Base-by-base conservation (phyloP, 1,140 invertebrate genomes). In the Hycleus cichorii region DNA sequence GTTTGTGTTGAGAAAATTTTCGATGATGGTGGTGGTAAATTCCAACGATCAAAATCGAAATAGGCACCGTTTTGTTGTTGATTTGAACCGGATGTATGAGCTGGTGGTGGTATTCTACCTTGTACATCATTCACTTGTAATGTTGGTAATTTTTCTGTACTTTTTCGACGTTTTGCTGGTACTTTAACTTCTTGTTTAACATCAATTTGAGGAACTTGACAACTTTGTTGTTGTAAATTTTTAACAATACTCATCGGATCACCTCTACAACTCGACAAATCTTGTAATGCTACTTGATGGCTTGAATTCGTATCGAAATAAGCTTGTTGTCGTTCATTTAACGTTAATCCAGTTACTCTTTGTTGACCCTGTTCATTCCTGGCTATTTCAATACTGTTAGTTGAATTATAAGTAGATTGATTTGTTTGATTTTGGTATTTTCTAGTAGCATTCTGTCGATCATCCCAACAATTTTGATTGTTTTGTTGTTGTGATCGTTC, bases 181-280 rank as follows among this genome's bases (percentile, higher is more conserved):
- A 64, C 58, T 54, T 70, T 76, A 68, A 76, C 75, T 60, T 72
- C 74, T 18, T 74, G 67, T 69, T 81, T 81, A 44, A 75, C 67
- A 69, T 81, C 72, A 2, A 57, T 47, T 52, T 69, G 70, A 11
- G 76, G 75, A 49, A 72, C 72, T 67, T 82, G 81, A 73, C 83
- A 84, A 62, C 77, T 79, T 66, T 79, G 76, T 61, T 80, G 73
- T 73, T 85, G 85, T 53, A 86, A 74, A 72, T 84, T 86, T 72
- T 87, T 87, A 11, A 87, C 84, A 66, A 86, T 83, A 71, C 80
- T 85, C 83, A 86, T 87, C 4, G 85, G 83, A 66, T 88, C 86
- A 24, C 84, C 84, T 47, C 85, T 74, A 72, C 84, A 86, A 67
- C 84, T 83, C 38, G 81, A 85, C 24, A 87, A 73, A 73, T 87